Conservation (phyloP, 1,140 invertebrate species). For the Drosophila yakuba region DNA sequence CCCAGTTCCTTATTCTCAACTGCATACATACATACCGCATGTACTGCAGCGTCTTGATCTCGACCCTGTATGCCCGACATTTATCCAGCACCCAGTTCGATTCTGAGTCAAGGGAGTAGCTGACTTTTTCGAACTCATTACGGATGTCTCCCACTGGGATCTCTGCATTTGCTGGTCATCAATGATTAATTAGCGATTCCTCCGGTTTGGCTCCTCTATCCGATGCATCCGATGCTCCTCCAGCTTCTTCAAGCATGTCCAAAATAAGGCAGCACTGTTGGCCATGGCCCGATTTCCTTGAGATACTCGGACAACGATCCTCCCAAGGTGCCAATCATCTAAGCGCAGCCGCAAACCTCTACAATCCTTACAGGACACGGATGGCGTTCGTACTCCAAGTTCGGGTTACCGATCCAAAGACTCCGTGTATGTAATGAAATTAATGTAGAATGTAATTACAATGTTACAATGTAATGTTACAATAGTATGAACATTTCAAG, state of each 20-base stretch:
- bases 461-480: no score
- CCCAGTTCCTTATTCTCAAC: background rate
- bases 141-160: conserved; percentile 46
- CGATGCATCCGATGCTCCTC: conserved; percentile 62
- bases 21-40: background rate
- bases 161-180: conserved; percentile 1
- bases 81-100: conserved; percentile 36
- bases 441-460: no score
- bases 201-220: background rate
- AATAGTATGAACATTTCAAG: no score
- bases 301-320: conserved; percentile 61
- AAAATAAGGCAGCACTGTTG: conserved; percentile 61
- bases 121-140: no score
- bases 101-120: no score
- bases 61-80: conserved; percentile 26
- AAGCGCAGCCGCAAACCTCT: conserved; percentile 72
- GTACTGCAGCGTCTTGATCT: background rate
- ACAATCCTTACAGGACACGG: conserved; percentile 71
- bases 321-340: conserved; percentile 66
- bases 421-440: no score
- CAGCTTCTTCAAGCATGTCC: conserved; percentile 63
- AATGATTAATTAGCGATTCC: background rate
- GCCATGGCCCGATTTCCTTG: conserved; percentile 54
- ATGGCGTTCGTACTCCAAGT: conserved; percentile 66
- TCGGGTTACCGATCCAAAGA: background rate